Percentiles rank a stretch among this genome's conserved stretches.
Conservation (phyloP, 1,140 invertebrate genomes). For the Drosophila mayri region DNA sequence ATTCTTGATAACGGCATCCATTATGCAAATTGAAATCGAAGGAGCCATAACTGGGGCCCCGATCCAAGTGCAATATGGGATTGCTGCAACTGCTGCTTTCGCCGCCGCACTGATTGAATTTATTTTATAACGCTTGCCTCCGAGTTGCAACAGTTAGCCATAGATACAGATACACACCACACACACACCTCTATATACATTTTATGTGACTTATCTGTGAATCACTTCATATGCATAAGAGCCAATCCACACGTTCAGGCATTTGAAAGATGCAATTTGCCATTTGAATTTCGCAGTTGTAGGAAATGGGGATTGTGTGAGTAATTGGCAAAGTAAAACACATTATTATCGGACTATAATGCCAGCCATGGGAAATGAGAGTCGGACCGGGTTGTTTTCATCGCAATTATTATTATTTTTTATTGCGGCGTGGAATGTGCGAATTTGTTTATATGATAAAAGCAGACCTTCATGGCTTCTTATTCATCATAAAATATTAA, state of each 20-base stretch:
- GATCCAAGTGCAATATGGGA: constrained; percentile 52
- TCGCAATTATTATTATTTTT: constrained; percentile 15
- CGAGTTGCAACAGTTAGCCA: constrained; percentile 59
- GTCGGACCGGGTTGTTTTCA: constrained; percentile 5
- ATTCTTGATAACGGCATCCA: constrained; percentile 80
- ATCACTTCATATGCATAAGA: constrained; percentile 48
- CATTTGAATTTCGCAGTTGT: constrained; percentile 65
- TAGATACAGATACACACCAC: background rate
- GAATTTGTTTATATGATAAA: constrained; percentile 10
- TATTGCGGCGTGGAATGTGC: constrained; percentile 14
- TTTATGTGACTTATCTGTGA: constrained; percentile 40
- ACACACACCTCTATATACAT: background rate
- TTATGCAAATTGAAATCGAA: constrained; percentile 78
- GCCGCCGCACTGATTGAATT: constrained; percentile 72
- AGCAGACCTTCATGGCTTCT: constrained; percentile 5
- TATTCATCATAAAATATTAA: constrained; percentile 8
- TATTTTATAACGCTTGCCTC: constrained; percentile 75
- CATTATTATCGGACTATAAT: constrained; percentile 39
- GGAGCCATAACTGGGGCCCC: constrained; percentile 37
- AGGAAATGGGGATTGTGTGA: constrained; percentile 63
- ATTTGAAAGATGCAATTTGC: constrained; percentile 77
- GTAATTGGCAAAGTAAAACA: constrained; percentile 58
- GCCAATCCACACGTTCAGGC: constrained; percentile 47
- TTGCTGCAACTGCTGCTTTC: constrained; percentile 70
- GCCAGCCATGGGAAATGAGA: constrained; percentile 32